Conservation (phyloP, 1,140 invertebrate genomes). For the Cecropterus lyciades region DNA sequence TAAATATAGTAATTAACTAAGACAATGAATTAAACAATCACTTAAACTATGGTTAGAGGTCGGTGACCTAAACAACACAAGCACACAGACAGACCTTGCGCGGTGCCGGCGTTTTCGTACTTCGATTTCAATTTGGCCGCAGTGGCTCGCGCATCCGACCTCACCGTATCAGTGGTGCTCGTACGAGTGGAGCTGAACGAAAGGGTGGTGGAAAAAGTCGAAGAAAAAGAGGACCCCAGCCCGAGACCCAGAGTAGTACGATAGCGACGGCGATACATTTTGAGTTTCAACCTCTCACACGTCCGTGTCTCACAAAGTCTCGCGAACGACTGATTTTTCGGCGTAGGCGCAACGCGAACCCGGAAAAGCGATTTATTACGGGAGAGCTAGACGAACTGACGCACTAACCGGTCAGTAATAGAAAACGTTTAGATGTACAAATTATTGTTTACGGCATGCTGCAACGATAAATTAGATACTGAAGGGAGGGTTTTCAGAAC, state of each 20-base stretch:
- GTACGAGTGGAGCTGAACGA: slow-evolving; percentile 62
- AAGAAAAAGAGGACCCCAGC: slow-evolving; percentile 71
- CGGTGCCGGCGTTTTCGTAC: slow-evolving; percentile 76
- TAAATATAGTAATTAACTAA: neutral
- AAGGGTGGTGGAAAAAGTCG: slow-evolving; percentile 69
- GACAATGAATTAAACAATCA: neutral
- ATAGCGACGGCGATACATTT: slow-evolving; percentile 78
- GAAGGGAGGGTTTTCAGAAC: neutral
- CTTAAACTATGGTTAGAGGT: neutral
- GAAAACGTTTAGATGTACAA: slow-evolving; percentile 27
- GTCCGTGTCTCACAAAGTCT: slow-evolving; percentile 44
- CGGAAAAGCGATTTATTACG: slow-evolving; percentile 75
- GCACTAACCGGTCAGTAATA: slow-evolving; percentile 39
- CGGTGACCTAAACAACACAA: slow-evolving; percentile 41
- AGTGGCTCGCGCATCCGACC: slow-evolving; percentile 73
- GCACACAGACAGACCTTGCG: slow-evolving; percentile 66
- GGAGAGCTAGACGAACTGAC: slow-evolving; percentile 60
- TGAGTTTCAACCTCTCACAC: slow-evolving; percentile 10
- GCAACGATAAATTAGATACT: neutral
- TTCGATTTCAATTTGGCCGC: slow-evolving; percentile 78
- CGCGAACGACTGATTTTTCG: slow-evolving; percentile 56
- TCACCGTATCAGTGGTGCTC: slow-evolving; percentile 62
- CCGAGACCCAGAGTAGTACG: slow-evolving; percentile 74
- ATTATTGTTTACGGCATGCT: slow-evolving; percentile 4
- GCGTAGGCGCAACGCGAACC: slow-evolving; percentile 64